phyloP scores from a whole-genome alignment of 2,797 vertebrate genomes.

The Tragelaphus eurycerus region DNA sequence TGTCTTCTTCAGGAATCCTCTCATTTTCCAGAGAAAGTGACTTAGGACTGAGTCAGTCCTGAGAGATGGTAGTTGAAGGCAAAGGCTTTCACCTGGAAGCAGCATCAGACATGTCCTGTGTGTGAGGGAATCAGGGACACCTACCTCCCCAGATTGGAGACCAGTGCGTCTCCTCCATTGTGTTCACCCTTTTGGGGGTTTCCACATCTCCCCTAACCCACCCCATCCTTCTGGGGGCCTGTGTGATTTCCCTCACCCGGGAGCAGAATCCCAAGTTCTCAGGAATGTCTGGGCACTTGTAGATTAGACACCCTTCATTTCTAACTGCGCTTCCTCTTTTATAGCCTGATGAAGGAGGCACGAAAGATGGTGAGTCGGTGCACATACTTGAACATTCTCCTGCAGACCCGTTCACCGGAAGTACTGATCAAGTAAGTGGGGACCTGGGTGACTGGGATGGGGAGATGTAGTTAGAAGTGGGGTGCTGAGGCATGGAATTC shows the following conservation, averaged over 20 bases:
- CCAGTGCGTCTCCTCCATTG: neutral
- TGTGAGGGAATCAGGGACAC: neutral
- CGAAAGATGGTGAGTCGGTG: slow-evolving; percentile 97
- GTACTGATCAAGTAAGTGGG: slow-evolving; percentile 89
- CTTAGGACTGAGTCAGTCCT: neutral
- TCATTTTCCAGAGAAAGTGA: neutral
- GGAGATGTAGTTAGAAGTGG: neutral
- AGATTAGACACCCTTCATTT: neutral
- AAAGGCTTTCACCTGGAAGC: neutral
- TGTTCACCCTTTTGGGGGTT: neutral
- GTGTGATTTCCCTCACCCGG: neutral
- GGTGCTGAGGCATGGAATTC: neutral
- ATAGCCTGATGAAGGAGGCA: slow-evolving; percentile 95
- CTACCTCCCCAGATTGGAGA: neutral
- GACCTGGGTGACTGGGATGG: neutral
- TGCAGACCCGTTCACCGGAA: slow-evolving; percentile 94
- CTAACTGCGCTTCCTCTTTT: neutral
- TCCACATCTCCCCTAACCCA: neutral
- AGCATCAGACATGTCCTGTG: neutral
- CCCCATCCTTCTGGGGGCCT: neutral
- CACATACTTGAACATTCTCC: slow-evolving; percentile 95
- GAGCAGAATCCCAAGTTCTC: neutral
- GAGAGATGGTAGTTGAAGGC: neutral
- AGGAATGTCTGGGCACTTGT: neutral
- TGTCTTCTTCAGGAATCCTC: neutral